Percentiles rank a stretch among this genome's conserved stretches.
These are phyloP conservation scores for Scomber japonicus DNA, from an alignment of 2,113 vertebrate species.

Conservation along the genomic window DNA sequence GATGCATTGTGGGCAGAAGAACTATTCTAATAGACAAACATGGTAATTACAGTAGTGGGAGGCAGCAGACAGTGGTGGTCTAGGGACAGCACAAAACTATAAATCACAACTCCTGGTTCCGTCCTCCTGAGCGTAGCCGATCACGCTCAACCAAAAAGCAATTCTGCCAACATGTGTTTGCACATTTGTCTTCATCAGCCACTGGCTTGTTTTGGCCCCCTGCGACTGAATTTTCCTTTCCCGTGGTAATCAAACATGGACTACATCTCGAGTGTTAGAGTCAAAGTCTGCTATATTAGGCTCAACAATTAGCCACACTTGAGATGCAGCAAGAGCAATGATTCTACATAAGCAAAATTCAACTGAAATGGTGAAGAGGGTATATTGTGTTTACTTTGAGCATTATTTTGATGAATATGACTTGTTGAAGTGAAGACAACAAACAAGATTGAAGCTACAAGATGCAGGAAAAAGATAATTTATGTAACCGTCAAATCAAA, in stretches of 20 bases:
- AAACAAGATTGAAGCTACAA: neutral
- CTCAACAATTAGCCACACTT: slow-evolving; percentile 50
- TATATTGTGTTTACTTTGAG: slow-evolving; percentile 17
- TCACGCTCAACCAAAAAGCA: slow-evolving; percentile 87
- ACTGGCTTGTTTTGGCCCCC: slow-evolving; percentile 82
- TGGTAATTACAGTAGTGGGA: slow-evolving; percentile 86
- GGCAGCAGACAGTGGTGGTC: slow-evolving; percentile 85
- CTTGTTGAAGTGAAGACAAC: neutral
- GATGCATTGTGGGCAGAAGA: slow-evolving; percentile 81
- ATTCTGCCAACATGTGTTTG: slow-evolving; percentile 87
- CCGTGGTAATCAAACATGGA: slow-evolving; percentile 78
- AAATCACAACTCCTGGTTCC: slow-evolving; percentile 86
- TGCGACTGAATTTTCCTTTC: slow-evolving; percentile 76
- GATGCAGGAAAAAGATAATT: neutral
- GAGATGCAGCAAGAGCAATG: slow-evolving; percentile 24
- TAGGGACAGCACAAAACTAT: slow-evolving; percentile 84
- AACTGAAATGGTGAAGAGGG: slow-evolving; percentile 8
- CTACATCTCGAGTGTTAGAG: slow-evolving; percentile 45
- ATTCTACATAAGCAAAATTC: slow-evolving; percentile 41
- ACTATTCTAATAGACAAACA: slow-evolving; percentile 85
- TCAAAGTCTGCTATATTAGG: slow-evolving; percentile 45
- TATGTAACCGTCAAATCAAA: neutral
- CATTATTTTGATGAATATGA: neutral
- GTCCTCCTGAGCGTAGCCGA: slow-evolving; percentile 84
- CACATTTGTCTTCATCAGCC: slow-evolving; percentile 89